Conservation (phyloP, 2,888 invertebrate species). For the Apeira syringaria region DNA sequence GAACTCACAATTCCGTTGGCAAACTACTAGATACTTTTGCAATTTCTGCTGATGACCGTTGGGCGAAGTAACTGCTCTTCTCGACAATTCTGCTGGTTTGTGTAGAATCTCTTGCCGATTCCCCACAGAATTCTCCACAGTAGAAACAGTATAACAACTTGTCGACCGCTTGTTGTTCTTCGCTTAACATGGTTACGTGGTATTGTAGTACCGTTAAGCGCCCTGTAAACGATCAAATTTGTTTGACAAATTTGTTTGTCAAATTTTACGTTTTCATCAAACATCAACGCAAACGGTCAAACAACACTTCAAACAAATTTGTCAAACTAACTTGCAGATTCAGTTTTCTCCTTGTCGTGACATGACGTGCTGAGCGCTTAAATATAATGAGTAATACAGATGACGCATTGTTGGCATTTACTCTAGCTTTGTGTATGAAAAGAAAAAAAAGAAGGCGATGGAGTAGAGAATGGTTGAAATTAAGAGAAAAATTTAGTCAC, state of each 20-base stretch:
- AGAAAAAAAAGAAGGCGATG: conserved; percentile 11
- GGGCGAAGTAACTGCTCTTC: no score
- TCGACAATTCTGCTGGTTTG: no score
- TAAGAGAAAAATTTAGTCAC: conserved; percentile 9
- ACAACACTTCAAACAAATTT: conserved; percentile 13
- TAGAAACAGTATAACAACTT: no score
- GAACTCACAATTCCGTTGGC: no score
- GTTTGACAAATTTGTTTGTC: conserved; percentile 11
- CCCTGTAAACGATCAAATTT: conserved; percentile 5
- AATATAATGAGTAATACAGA: conserved; percentile 6
- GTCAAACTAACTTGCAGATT: conserved; percentile 11
- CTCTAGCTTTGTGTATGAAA: conserved; percentile 5
- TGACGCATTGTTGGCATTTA: conserved; percentile 1
- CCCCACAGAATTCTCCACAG: no score
- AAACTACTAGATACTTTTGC: no score
- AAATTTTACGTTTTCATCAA: conserved; percentile 14
- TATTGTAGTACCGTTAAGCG: neutral
- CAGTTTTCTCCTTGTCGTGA: conserved; percentile 11
- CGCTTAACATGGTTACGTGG: no score
- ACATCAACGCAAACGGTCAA: conserved; percentile 12
- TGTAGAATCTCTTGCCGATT: no score
- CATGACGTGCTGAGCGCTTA: conserved; percentile 4
- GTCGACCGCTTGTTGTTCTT: no score
- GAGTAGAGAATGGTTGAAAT: conserved; percentile 9
- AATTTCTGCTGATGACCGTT: no score